Conservation (phyloP, 2,888 invertebrate genomes). For the Catocala nupta region DNA sequence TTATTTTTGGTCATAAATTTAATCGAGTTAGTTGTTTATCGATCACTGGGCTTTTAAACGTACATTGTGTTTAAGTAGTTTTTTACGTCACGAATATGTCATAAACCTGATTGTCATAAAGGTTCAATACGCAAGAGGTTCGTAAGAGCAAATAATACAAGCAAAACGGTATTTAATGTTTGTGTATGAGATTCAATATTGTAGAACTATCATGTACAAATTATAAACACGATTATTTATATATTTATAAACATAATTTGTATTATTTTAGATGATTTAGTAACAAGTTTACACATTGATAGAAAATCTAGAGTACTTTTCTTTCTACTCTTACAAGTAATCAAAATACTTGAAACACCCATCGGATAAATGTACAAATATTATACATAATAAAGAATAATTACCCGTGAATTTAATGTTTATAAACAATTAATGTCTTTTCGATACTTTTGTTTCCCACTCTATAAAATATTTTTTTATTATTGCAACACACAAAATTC, state of each 20-base stretch:
- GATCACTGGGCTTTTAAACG: too few species aligned
- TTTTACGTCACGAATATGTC: too few species aligned
- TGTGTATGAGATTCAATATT: conserved; percentile 44
- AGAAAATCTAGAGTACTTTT: conserved; percentile 9
- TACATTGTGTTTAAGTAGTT: too few species aligned
- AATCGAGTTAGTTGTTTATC: too few species aligned
- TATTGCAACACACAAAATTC: conserved; percentile 19
- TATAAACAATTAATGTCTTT: conserved; percentile 2
- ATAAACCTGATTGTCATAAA: too few species aligned
- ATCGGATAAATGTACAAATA: not conserved
- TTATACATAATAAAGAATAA: not conserved
- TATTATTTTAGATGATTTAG: conserved; percentile 8
- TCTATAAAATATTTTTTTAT: conserved; percentile 10
- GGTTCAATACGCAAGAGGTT: conserved; percentile 30
- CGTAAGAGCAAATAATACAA: conserved; percentile 37
- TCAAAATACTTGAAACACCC: not conserved
- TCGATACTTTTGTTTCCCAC: not conserved
- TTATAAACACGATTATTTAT: conserved; percentile 11
- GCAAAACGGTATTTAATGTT: conserved; percentile 24
- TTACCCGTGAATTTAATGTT: not conserved
- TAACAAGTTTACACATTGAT: conserved; percentile 5
- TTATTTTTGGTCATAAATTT: too few species aligned
- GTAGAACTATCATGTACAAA: conserved; percentile 39
- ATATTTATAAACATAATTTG: not conserved
- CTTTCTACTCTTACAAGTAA: not conserved